A percentile compares a stretch with the other conserved stretches of the same genome.
Evolutionary conservation across 2,113 vertebrate genomes (phyloP).

Genomic region (Arvicanthis niloticus): DNA sequence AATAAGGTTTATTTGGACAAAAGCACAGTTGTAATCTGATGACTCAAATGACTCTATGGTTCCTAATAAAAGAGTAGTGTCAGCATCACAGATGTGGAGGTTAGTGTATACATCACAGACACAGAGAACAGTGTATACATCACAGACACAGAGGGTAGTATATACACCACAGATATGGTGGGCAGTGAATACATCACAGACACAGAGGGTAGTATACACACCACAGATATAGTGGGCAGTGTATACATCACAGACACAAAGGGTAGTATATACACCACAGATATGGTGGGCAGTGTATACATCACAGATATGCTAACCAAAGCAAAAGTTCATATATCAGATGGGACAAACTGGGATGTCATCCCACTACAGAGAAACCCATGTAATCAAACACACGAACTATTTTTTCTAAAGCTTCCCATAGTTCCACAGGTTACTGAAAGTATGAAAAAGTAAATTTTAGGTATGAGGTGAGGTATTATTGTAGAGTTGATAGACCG

Average conservation of each 20-base stretch:
- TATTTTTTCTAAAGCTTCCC: background rate
- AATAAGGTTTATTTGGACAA: background rate
- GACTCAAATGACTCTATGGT: background rate
- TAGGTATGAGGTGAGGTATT: background rate
- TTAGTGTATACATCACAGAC: background rate
- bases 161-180: background rate
- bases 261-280: background rate
- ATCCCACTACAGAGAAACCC: background rate
- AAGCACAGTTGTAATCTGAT: background rate
- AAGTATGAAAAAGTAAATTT: background rate
- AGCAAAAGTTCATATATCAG: background rate
- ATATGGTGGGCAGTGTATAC: background rate
- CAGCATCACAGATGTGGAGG: background rate
- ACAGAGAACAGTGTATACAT: too few species aligned
- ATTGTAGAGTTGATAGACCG: background rate
- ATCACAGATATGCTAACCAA: background rate
- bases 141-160: background rate
- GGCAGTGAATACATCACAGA: background rate
- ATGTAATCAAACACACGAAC: background rate
- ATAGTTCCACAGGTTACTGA: background rate
- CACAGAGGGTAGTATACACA: background rate
- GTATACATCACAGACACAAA: background rate
- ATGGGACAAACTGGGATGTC: background rate
- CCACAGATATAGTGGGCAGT: rapidly evolving
- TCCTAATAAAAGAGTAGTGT: background rate